Evolutionary conservation across 2,797 vertebrate species (phyloP).

Genomic region (Geotrypetes seraphini): DNA sequence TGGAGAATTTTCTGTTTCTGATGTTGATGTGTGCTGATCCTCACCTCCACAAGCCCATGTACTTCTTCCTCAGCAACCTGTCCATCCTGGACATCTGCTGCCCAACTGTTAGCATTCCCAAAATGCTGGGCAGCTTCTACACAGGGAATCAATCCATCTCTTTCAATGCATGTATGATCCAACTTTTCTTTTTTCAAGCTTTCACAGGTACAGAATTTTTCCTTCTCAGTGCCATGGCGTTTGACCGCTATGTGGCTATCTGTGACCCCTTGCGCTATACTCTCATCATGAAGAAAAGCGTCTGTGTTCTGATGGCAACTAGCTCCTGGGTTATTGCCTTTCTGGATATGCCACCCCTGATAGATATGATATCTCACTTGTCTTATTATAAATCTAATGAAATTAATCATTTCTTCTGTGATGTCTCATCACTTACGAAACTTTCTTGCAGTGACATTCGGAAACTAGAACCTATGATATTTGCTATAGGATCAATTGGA

Average conservation of each 20-base stretch:
- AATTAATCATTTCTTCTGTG: too few relatives aligned
- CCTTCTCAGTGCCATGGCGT: not conserved
- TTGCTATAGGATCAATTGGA: too few relatives aligned
- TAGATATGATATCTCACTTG: too few relatives aligned
- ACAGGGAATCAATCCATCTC: not conserved
- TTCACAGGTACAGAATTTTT: not conserved
- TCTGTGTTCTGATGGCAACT: not conserved
- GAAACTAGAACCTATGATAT: too few relatives aligned
- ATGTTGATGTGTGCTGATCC: not conserved
- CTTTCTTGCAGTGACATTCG: too few relatives aligned
- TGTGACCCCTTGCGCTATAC: not conserved
- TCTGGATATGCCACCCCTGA: not conserved
- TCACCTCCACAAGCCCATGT: not conserved
- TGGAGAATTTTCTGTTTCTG: not conserved
- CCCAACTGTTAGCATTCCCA: not conserved
- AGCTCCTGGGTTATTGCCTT: not conserved
- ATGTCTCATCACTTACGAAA: too few relatives aligned
- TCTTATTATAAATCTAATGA: too few relatives aligned
- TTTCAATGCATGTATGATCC: not conserved
- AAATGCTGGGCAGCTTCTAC: not conserved
- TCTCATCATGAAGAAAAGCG: not conserved
- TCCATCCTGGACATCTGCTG: not conserved
- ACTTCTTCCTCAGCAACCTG: conserved; percentile 3
- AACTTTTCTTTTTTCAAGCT: not conserved
- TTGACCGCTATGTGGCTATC: conserved; percentile 1